Evolutionary conservation across 2,888 invertebrate genomes (phyloP).

Genomic region (Graphium colonna): DNA sequence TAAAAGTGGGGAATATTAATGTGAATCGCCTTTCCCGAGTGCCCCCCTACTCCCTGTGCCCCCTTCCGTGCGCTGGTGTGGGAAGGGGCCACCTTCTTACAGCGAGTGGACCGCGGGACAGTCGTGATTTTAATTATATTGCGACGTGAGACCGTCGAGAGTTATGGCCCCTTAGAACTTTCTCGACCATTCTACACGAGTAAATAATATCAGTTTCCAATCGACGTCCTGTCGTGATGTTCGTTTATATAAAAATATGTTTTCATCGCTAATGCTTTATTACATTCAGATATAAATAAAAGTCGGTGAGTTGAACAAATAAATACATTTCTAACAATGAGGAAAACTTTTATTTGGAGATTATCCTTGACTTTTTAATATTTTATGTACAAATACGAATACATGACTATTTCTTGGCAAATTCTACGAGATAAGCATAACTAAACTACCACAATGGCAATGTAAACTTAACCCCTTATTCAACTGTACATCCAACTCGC

Average conservation of each 20-base stretch:
- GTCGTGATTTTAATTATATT: slow-evolving; percentile 79
- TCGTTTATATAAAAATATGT: background rate
- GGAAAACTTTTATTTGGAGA: slow-evolving; percentile 6
- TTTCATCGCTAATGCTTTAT: background rate
- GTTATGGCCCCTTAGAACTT: slow-evolving; percentile 59
- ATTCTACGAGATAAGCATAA: slow-evolving; percentile 31
- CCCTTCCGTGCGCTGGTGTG: slow-evolving; percentile 28
- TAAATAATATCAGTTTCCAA: background rate
- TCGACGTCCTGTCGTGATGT: background rate
- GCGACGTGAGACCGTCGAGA: slow-evolving; percentile 65
- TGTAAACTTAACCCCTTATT: slow-evolving; percentile 75
- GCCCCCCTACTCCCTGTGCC: slow-evolving; percentile 29
- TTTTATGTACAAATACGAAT: slow-evolving; percentile 17
- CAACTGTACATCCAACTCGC: slow-evolving; percentile 74
- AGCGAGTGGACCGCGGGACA: slow-evolving; percentile 73
- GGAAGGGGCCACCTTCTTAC: slow-evolving; percentile 39
- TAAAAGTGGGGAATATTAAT: slow-evolving; percentile 81
- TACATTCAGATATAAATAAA: background rate
- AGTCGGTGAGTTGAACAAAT: background rate
- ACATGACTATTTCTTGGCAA: slow-evolving; percentile 26
- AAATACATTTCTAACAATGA: background rate
- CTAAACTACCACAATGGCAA: slow-evolving; percentile 40
- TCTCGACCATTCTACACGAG: slow-evolving; percentile 32
- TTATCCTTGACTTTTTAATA: slow-evolving; percentile 27
- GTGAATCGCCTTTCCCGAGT: slow-evolving; percentile 60